Evolutionary conservation across 2,888 invertebrate genomes (phyloP).

Genomic region (Drosophila stalkeri): DNA sequence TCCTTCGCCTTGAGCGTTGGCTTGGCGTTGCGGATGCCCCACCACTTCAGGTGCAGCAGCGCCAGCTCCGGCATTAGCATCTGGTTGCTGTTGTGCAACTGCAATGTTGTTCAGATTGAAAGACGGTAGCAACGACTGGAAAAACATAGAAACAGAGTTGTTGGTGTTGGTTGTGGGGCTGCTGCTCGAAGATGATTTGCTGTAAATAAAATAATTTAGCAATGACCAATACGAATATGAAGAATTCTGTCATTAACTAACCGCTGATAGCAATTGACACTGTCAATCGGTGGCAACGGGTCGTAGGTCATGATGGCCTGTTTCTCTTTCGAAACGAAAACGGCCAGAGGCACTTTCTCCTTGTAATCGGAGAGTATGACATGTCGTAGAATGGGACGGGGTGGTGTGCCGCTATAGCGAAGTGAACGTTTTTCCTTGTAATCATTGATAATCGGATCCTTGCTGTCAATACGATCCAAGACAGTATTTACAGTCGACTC

Average conservation of each 20-base stretch:
- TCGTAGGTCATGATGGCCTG: conserved; percentile 89
- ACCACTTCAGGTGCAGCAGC: conserved; percentile 10
- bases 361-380: conserved; percentile 86
- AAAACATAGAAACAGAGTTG: conserved; percentile 87
- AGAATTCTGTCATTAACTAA: conserved; percentile 37
- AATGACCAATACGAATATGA: background rate
- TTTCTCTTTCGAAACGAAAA: conserved; percentile 83
- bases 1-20: conserved; percentile 50
- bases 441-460: conserved; percentile 87
- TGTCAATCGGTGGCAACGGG: conserved; percentile 91
- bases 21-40: conserved; percentile 12
- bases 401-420: conserved; percentile 82
- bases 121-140: conserved; percentile 90
- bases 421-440: conserved; percentile 86
- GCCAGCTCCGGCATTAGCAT: conserved; percentile 33
- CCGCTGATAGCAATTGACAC: conserved; percentile 90
- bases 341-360: conserved; percentile 85
- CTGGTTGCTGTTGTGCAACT: conserved; percentile 56
- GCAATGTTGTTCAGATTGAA: conserved; percentile 86
- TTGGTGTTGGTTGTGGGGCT: conserved; percentile 81
- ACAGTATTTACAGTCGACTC: conserved; percentile 90
- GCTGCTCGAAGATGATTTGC: conserved; percentile 83
- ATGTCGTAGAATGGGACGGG: conserved; percentile 84
- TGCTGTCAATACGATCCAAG: conserved; percentile 88
- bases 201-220: conserved; percentile 31